Conservation (phyloP, 2,113 vertebrate genomes). For the Herpailurus yagouaroundi region DNA sequence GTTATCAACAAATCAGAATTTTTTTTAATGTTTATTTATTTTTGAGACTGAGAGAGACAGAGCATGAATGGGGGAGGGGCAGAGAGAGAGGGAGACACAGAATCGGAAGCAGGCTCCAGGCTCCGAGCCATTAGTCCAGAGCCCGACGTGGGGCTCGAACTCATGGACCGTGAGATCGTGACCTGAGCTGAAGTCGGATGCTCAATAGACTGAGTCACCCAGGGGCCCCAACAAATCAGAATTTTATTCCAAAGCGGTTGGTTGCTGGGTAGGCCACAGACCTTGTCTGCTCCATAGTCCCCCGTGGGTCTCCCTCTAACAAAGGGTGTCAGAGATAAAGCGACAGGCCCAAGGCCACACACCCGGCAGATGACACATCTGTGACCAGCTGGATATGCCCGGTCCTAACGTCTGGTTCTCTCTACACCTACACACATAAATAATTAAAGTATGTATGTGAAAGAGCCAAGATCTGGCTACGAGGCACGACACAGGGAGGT, state of each 20-base stretch:
- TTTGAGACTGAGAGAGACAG: too few species aligned
- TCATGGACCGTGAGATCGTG: too few species aligned
- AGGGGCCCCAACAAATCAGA: neutral
- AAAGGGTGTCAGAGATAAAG: neutral
- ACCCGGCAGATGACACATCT: neutral
- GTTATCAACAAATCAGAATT: neutral
- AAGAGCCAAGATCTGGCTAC: neutral
- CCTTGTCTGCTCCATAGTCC: rapidly evolving
- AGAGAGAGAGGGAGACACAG: too few species aligned
- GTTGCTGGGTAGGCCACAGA: neutral
- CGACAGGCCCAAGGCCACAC: neutral
- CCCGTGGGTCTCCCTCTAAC: neutral
- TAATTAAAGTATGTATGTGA: rapidly evolving
- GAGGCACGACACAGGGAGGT: neutral
- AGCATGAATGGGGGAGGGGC: too few species aligned
- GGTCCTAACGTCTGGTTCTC: neutral
- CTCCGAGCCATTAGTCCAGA: too few species aligned
- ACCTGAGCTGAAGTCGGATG: too few species aligned
- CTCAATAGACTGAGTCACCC: too few species aligned
- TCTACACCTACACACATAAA: neutral
- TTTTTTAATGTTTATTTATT: too few species aligned
- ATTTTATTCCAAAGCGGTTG: neutral
- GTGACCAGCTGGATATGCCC: neutral
- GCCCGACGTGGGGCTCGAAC: too few species aligned
- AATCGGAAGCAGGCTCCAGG: too few species aligned